Evolutionary conservation across 2,113 vertebrate species (phyloP), one percentile per base, ranked within the genome.

Genomic region (Ictidomys tridecemlineatus): DNA sequence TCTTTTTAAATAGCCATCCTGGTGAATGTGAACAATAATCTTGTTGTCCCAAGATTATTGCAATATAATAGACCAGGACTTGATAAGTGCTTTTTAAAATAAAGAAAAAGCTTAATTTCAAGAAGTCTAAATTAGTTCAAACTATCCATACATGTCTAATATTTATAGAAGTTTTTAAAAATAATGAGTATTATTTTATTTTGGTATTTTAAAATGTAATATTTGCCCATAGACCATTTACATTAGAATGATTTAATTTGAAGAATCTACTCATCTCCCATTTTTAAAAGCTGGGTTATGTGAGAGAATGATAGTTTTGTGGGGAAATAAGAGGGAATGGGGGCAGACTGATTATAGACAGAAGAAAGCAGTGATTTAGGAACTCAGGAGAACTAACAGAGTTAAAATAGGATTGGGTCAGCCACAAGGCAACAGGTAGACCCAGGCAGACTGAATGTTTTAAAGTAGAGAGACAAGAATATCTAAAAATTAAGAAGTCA

Each of bases 31-130:
- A 94, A 42, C n/a, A n/a, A n/a, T n/a, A n/a, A n/a, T n/a, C n/a
- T 37, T 70, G 42, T 84, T 37, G 32, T 42, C n/a, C 8, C 93
- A 77, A 88, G n/a, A 8, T 83, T 77, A 56, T 53, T 79, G 2
- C 37, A 61, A 5, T 69, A 67, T 72, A 89, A 51, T 77, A 37
- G 90, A 53, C 87, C 42, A 90, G 26, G 20, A 77, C 32, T 69
- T 80, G 8, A 22, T 84, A 90, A 87, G 34, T 83, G n/a, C 73
- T 82, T 91, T 95, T 79, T 67, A 91, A 91, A 88, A 34, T 91
- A 73, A 83, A 82, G 18, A 26, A 73, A 87, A 82, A 13, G 24
- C 20, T 69, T 34, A 56, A 3, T 89, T 74, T 93, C 70, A 90
- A 93, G 34, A 91, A 69, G 8, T 78, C 34, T 87, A 48, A 85